Evolutionary conservation across 1,140 invertebrate species (phyloP), one percentile per base, ranked within the genome.

Genomic region (Papilio machaon): DNA sequence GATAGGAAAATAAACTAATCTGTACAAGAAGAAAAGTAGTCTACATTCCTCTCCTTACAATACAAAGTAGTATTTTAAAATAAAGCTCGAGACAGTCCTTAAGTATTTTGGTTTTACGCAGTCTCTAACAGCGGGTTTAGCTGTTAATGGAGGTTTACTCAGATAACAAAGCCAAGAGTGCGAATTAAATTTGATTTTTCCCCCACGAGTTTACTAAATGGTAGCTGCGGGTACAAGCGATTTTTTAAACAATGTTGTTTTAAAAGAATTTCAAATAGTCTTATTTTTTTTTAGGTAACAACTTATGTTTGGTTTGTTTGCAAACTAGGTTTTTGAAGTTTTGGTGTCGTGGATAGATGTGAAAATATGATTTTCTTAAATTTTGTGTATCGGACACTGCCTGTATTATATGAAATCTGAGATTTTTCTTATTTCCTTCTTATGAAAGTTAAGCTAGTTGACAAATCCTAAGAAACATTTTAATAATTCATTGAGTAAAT

Each of bases 51-150:
- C 49, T 76, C 30, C 49, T 23, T 35, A n/a, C 49, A 52, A 49
- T 75, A 19, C 47, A 13, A 30, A 52, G n/a, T 5, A 54, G 77
- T 79, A 67, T 67, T 60, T 79, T 79, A 79, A 79, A 67, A 47
- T n/a, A 67, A 79, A 79, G 77, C 77, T 67, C 60, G 60, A 79
- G 58, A 67, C 77, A 79, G 35, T 67, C n/a, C 30, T 60, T 38
- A 79, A 79, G 77, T 79, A 67, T 79, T 79, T 79, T 79, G 77
- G 60, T 79, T 79, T 79, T 67, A 79, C 77, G 77, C 77, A 79
- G 77, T 67, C 77, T 43, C 77, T 79, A 79, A 79, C 77, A 79
- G 77, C 77, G 77, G 77, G 77, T 79, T 79, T 79, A 79, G 54
- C 77, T 79, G 58, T 79, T 67, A 79, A 79, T 79, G 77, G 77